These are phyloP conservation scores for Ctena decussata DNA, from an alignment of 2,888 invertebrate genomes.

Conservation along the genomic window DNA sequence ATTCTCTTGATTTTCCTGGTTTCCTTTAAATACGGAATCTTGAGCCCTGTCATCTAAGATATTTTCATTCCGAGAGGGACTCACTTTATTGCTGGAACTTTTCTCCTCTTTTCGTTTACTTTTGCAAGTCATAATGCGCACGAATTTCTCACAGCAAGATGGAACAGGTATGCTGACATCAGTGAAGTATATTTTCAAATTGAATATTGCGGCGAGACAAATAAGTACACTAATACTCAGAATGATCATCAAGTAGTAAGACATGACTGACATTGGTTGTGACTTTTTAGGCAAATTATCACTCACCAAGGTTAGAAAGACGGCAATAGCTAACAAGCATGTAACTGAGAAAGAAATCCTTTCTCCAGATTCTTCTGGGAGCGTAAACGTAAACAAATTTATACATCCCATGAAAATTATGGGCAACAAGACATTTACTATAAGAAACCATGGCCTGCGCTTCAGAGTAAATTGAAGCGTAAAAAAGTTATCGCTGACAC, in stretches of 20 bases:
- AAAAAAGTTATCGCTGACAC: neutral
- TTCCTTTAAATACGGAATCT: no score
- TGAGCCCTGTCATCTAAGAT: neutral
- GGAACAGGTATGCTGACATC: neutral
- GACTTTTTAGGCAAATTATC: slow-evolving; percentile 3
- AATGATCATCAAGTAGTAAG: neutral
- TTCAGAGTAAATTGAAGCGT: neutral
- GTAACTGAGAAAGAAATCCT: neutral
- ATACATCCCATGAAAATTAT: neutral
- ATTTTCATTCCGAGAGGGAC: neutral
- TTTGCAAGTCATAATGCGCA: neutral
- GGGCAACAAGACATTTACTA: neutral
- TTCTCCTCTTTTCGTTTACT: neutral
- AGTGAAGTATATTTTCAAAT: neutral
- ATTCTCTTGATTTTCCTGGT: no score
- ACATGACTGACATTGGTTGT: neutral
- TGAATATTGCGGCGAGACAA: neutral
- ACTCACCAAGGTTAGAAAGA: no score
- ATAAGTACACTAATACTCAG: neutral
- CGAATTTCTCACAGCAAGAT: neutral
- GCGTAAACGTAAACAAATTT: neutral
- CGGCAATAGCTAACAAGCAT: neutral
- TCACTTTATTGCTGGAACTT: neutral
- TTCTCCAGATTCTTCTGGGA: neutral
- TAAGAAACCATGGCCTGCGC: neutral